Percentiles rank a stretch among this genome's conserved stretches.
Evolutionary conservation across 2,888 invertebrate genomes (phyloP).

Genomic region (Harpagoxenus sublaevis): DNA sequence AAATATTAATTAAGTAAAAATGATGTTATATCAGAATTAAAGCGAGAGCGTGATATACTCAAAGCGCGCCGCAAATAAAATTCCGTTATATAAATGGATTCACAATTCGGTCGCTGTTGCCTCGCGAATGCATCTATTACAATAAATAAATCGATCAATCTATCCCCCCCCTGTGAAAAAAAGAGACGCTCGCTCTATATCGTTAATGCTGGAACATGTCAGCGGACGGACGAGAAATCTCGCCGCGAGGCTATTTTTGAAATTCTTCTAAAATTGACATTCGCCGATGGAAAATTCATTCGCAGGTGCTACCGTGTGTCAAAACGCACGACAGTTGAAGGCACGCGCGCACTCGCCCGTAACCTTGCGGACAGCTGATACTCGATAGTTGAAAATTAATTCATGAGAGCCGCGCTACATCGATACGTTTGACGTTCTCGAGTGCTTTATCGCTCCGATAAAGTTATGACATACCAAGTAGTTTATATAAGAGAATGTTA

Average conservation of each 20-base stretch:
- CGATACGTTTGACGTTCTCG: slow-evolving; percentile 47
- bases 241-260: slow-evolving; percentile 39
- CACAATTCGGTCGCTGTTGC: slow-evolving; percentile 11
- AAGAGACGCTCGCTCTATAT: slow-evolving; percentile 13
- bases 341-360: slow-evolving; percentile 32
- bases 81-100: slow-evolving; percentile 26
- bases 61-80: background rate
- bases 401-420: slow-evolving; percentile 42
- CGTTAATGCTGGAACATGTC: slow-evolving; percentile 43
- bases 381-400: slow-evolving; percentile 58
- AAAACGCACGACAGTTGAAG: slow-evolving; percentile 52
- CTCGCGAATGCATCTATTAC: slow-evolving; percentile 21
- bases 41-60: slow-evolving; percentile 5
- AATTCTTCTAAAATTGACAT: slow-evolving; percentile 48
- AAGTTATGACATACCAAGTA: slow-evolving; percentile 14
- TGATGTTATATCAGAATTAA: slow-evolving; percentile 6
- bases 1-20: slow-evolving; percentile 44
- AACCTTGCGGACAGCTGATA: slow-evolving; percentile 50
- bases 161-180: background rate
- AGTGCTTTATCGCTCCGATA: slow-evolving; percentile 6
- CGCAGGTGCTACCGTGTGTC: slow-evolving; percentile 52
- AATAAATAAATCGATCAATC: slow-evolving; percentile 34
- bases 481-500: slow-evolving; percentile 2
- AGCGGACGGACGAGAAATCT: slow-evolving; percentile 39
- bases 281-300: slow-evolving; percentile 54